Base-by-base conservation (phyloP, 2,888 invertebrate species). In the Pachymerium ferrugineum region DNA sequence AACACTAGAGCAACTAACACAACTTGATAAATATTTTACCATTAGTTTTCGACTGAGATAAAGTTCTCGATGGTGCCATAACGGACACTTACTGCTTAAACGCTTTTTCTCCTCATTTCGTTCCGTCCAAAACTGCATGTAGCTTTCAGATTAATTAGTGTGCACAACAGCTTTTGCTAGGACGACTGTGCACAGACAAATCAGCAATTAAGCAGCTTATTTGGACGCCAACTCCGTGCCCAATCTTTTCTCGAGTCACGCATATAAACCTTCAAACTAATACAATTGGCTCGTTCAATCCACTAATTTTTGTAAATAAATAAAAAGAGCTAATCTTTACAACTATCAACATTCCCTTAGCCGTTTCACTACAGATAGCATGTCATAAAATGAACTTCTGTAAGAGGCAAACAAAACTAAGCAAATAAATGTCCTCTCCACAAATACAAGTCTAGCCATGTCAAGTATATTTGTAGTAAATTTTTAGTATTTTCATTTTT, bases 101-200 rank as follows among this genome's bases (percentile, higher is more conserved):
- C 33, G 33, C 5, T 33, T 8, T 33, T 33, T 33, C 33, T 33
- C 12, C 33, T 8, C 47, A 47, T 19, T 47, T 47, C 47, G 16
- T 19, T 47, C 16, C 16, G 47, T 6, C n/a, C 4, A 8, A 14
- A 47, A 47, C 47, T 47, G 47, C n/a, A 47, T 47, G 47, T n/a
- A 47, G 47, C 47, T 47, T 47, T 47, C 47, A 47, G 47, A 47
- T 47, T 47, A 47, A 47, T 47, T 47, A 47, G 47, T 47, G 47
- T 47, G 47, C 47, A 47, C 47, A 47, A 47, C 47, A 47, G 47
- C 47, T 47, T 47, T 47, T 47, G 47, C 47, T n/a, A 16, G 16
- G n/a, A 47, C 47, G 47, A 47, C 47, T 16, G 47, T 4, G 38
- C 38, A 19, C 47, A 47, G 47, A 47, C 47, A 47, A 47, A 47